A percentile compares a stretch with the other conserved stretches of the same genome.
Conservation (phyloP, 2,113 vertebrate genomes). For the Alexandromys fortis region DNA sequence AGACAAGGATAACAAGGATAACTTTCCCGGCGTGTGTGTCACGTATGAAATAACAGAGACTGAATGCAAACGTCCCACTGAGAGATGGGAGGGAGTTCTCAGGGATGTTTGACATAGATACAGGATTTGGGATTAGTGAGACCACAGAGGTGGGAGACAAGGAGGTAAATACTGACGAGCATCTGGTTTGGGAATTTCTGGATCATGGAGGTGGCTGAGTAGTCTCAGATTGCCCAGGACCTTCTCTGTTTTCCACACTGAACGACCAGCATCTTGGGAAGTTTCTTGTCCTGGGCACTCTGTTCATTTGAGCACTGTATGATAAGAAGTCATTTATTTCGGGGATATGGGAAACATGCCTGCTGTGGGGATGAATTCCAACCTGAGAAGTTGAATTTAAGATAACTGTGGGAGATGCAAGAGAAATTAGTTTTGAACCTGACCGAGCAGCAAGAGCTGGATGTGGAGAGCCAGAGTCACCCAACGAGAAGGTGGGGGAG, state of each 20-base stretch:
- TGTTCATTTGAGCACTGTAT: neutral
- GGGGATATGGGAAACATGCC: neutral
- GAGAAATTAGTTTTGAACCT: slow-evolving; percentile 11
- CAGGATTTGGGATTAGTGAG: neutral
- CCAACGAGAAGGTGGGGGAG: neutral
- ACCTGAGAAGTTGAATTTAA: neutral
- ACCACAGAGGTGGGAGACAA: neutral
- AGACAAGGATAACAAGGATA: neutral
- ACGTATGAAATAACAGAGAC: neutral
- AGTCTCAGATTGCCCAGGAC: neutral
- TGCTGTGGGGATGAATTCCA: slow-evolving; percentile 23
- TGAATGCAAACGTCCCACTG: neutral
- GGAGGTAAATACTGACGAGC: neutral
- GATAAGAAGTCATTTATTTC: neutral
- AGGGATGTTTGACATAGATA: neutral
- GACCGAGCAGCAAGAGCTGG: neutral
- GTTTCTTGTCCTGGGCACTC: neutral
- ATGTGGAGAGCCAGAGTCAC: neutral
- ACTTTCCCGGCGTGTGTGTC: neutral
- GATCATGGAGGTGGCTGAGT: too few relatives aligned
- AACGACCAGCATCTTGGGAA: neutral
- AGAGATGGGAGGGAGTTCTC: neutral
- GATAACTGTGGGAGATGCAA: neutral
- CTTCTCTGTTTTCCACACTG: neutral
- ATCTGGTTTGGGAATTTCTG: neutral